Conservation (phyloP, 2,888 invertebrate genomes). For the Thumatha senex region DNA sequence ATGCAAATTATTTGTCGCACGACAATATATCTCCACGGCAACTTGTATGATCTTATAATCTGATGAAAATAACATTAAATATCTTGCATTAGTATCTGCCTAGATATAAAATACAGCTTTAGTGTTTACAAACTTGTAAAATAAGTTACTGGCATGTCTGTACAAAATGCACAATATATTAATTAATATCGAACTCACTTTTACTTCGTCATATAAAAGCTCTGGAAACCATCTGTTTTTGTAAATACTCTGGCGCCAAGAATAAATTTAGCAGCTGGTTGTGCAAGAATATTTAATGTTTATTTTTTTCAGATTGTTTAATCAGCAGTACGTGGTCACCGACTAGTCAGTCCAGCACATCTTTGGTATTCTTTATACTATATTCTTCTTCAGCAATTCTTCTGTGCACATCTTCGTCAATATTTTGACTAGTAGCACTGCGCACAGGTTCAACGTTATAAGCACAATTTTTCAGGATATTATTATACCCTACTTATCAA, state of each 20-base stretch:
- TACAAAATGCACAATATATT: background rate
- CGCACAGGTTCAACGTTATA: slow-evolving; percentile 52
- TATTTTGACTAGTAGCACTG: slow-evolving; percentile 63
- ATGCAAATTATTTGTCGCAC: slow-evolving; percentile 69
- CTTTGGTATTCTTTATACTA: slow-evolving; percentile 51
- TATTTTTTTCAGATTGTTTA: slow-evolving; percentile 45
- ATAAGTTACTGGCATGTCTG: background rate
- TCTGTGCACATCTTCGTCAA: slow-evolving; percentile 64
- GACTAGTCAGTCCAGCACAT: slow-evolving; percentile 64
- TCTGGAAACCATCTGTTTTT: background rate
- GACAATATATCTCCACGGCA: slow-evolving; percentile 45
- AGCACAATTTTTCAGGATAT: slow-evolving; percentile 60
- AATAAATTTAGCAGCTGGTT: slow-evolving; percentile 26
- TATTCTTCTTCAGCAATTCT: slow-evolving; percentile 55
- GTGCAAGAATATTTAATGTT: slow-evolving; percentile 33
- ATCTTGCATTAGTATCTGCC: slow-evolving; percentile 40
- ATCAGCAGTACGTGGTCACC: slow-evolving; percentile 49
- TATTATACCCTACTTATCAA: slow-evolving; percentile 36
- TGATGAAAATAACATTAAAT: slow-evolving; percentile 47
- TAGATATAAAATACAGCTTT: slow-evolving; percentile 4
- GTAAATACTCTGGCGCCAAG: slow-evolving; percentile 4
- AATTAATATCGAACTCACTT: background rate
- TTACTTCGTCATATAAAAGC: background rate
- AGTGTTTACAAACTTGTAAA: slow-evolving; percentile 1
- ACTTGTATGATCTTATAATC: slow-evolving; percentile 51